phyloP scores from a whole-genome alignment of 2,113 vertebrate genomes.

The Gavialis gangeticus region DNA sequence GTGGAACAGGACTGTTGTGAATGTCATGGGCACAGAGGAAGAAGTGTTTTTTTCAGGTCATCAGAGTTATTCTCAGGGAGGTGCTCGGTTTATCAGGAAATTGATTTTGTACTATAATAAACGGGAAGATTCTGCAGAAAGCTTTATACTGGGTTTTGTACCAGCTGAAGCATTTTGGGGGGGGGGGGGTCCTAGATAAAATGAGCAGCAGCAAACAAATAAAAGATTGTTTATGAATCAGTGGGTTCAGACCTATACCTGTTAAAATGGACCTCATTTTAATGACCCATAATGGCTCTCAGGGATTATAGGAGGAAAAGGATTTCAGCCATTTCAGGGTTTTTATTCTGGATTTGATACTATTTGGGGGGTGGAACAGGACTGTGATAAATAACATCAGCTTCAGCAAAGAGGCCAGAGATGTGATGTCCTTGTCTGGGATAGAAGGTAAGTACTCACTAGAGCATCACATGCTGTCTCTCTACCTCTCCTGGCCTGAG shows the following conservation, averaged over 20 bases:
- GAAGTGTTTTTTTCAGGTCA: constrained; percentile 29
- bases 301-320: background rate
- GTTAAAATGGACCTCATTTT: background rate
- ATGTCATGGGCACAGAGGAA: background rate
- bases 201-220: background rate
- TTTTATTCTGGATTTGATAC: background rate
- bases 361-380: background rate
- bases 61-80: background rate
- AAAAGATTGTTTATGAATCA: background rate
- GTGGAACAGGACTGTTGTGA: background rate
- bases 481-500: background rate
- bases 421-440: background rate
- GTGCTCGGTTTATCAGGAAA: background rate
- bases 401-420: background rate
- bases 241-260: background rate
- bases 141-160: background rate
- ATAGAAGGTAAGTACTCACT: background rate
- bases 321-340: background rate
- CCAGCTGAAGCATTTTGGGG: background rate
- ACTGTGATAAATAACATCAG: background rate
- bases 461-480: background rate
- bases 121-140: background rate
- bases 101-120: background rate
- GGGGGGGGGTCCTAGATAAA: background rate
- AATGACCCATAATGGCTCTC: background rate